phyloP scores from a whole-genome alignment of 1,140 invertebrate genomes.

The Agraylea sexmaculata region DNA sequence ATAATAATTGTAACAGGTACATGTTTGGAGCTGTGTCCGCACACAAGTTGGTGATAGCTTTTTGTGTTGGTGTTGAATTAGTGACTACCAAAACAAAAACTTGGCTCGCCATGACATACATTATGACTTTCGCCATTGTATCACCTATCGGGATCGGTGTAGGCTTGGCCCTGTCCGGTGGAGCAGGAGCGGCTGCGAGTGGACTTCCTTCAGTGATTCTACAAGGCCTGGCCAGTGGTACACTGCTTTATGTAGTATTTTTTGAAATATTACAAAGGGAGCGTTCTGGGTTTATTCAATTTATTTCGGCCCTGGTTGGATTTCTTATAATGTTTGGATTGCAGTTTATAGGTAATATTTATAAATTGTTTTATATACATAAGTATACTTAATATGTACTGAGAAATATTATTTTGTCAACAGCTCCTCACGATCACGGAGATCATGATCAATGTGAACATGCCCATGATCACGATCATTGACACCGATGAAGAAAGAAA shows the following conservation, averaged over 20 bases:
- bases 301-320: constrained; percentile 57
- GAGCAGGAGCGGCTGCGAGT: constrained; percentile 39
- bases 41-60: constrained; percentile 83
- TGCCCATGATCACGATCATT: constrained; percentile 7
- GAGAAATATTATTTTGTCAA: constrained; percentile 5
- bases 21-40: constrained; percentile 75
- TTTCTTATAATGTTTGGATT: constrained; percentile 68
- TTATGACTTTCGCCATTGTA: constrained; percentile 65
- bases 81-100: constrained; percentile 53
- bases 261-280: constrained; percentile 79
- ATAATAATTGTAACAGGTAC: constrained; percentile 43
- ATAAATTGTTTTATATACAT: too few species aligned
- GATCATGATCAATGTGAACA: constrained; percentile 6
- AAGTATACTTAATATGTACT: constrained; percentile 44
- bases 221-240: constrained; percentile 77
- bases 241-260: constrained; percentile 81
- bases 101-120: constrained; percentile 51
- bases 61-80: constrained; percentile 72
- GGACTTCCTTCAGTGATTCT: constrained; percentile 53
- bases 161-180: constrained; percentile 48
- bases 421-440: constrained; percentile 16
- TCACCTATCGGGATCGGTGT: constrained; percentile 68
- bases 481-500: too few species aligned
- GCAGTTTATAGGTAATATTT: constrained; percentile 61
- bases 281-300: constrained; percentile 57